These are phyloP conservation scores for Rhagoletis zephyria DNA, from an alignment of 1,140 invertebrate species.

Conservation along the genomic window DNA sequence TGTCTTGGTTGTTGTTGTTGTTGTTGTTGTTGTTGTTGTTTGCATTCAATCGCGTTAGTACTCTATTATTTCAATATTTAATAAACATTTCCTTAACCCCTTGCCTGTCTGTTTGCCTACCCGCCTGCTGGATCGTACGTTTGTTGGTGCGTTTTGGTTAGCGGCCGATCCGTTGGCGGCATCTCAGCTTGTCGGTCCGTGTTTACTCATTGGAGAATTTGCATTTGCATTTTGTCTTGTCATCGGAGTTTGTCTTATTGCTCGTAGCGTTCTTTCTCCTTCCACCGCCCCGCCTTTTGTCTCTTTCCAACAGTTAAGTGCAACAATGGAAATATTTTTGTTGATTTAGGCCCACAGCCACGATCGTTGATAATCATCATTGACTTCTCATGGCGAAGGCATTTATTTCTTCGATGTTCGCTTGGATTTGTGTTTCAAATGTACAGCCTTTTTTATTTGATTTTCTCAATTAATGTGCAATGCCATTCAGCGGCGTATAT, in stretches of 20 bases:
- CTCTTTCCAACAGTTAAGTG: not conserved
- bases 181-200: not conserved
- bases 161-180: not conserved
- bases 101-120: not conserved
- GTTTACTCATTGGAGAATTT: slow-evolving; percentile 30
- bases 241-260: slow-evolving; percentile 38
- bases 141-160: not conserved
- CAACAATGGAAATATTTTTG: slow-evolving; percentile 36
- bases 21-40: not conserved
- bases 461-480: slow-evolving; percentile 24
- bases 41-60: not conserved
- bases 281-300: no score
- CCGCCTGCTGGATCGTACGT: not conserved
- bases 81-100: slow-evolving; percentile 26
- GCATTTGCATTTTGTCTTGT: slow-evolving; percentile 52
- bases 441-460: slow-evolving; percentile 15
- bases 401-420: not conserved
- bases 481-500: not conserved
- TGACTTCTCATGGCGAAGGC: not conserved
- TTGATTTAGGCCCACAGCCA: slow-evolving; percentile 18
- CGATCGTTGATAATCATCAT: not conserved
- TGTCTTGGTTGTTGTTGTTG: not conserved
- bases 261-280: not conserved
- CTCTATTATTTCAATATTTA: slow-evolving; percentile 50
- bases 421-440: not conserved